phyloP scores from a whole-genome alignment of 2,113 vertebrate genomes.

The Galeopterus variegatus region DNA sequence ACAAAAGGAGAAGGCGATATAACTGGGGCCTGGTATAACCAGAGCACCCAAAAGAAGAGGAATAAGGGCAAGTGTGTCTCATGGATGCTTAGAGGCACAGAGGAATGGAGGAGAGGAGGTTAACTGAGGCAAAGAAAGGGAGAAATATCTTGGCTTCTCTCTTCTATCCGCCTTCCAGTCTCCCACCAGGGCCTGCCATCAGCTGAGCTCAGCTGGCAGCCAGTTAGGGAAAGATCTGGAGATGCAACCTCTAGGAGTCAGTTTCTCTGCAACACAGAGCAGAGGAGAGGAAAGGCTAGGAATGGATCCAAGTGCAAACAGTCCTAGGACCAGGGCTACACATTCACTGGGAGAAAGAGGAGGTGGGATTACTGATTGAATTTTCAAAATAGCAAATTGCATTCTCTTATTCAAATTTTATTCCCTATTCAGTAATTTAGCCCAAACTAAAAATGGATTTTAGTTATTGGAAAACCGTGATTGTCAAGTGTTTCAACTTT shows the following conservation, averaged over 20 bases:
- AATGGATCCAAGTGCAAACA: neutral
- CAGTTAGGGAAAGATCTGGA: neutral
- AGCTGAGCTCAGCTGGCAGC: neutral
- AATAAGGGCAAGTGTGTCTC: neutral
- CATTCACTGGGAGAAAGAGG: neutral
- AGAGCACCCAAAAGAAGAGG: neutral
- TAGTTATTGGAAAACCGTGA: neutral
- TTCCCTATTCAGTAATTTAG: slow-evolving; percentile 23
- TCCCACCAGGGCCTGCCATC: neutral
- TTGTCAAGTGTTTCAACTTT: slow-evolving; percentile 20
- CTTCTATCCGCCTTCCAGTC: neutral
- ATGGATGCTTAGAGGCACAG: neutral
- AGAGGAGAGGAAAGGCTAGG: neutral
- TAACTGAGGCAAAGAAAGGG: neutral
- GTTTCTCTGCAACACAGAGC: neutral
- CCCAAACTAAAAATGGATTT: slow-evolving; percentile 26
- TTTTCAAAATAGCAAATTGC: neutral
- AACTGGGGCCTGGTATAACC: too few relatives aligned
- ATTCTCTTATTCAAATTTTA: neutral
- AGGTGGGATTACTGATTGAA: neutral
- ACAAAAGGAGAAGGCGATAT: neutral
- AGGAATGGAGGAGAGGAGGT: neutral
- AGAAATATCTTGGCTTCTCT: neutral
- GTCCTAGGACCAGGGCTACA: neutral
- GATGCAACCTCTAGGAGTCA: neutral